Evolutionary conservation across 2,888 invertebrate genomes (phyloP).

Genomic region (Campoplex nolae): DNA sequence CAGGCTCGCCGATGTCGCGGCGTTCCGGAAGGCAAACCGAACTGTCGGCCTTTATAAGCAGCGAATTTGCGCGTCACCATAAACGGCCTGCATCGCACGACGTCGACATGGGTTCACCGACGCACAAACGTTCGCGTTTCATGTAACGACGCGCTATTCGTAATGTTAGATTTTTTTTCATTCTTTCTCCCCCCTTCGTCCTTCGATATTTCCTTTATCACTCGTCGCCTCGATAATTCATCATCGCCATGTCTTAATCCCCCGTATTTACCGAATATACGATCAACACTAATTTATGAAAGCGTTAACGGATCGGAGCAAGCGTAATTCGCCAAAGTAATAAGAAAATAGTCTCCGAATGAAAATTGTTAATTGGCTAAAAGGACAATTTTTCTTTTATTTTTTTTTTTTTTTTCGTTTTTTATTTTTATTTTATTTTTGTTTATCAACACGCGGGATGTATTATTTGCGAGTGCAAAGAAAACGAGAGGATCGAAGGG

Average conservation of each 20-base stretch:
- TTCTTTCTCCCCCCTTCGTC: constrained; percentile 62
- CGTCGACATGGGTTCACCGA: constrained; percentile 92
- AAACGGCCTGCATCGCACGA: constrained; percentile 90
- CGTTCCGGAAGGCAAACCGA: constrained; percentile 86
- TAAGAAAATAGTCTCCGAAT: background rate
- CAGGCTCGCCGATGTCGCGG: constrained; percentile 85
- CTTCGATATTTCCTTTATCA: constrained; percentile 16
- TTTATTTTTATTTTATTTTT: background rate
- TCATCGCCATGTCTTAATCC: constrained; percentile 65
- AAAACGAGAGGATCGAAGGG: constrained; percentile 3
- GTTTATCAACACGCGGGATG: constrained; percentile 6
- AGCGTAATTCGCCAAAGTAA: background rate
- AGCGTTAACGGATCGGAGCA: constrained; percentile 13
- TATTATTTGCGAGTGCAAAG: background rate
- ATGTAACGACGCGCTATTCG: constrained; percentile 86
- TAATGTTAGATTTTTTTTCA: constrained; percentile 79
- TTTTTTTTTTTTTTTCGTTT: background rate
- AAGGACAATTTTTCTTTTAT: background rate
- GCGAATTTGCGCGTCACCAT: constrained; percentile 90
- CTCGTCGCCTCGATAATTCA: background rate
- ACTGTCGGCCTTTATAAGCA: constrained; percentile 90
- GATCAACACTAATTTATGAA: constrained; percentile 56
- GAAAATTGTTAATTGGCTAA: background rate
- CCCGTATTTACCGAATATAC: constrained; percentile 74
- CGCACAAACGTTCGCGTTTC: constrained; percentile 90